phyloP scores from a whole-genome alignment of 30 jellyfish, hydroid and myxozoan species.

The Aurelia sp. region DNA sequence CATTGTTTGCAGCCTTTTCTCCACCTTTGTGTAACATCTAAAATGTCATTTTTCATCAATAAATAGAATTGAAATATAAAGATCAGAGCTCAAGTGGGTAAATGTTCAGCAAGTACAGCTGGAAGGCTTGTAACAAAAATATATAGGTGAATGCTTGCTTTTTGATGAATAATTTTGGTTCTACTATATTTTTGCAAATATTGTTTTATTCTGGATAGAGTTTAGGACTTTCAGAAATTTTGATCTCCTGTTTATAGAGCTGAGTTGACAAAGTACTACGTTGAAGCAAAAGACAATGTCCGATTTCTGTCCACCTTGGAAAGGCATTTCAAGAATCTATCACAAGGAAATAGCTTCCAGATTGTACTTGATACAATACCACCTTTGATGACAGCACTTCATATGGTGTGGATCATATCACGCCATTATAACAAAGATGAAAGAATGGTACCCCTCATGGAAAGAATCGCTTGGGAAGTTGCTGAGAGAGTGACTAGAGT shows the following conservation, averaged over 20 bases:
- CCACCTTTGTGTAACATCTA: no score
- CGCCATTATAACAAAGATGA: conserved; percentile 98
- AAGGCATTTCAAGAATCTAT: conserved; percentile 91
- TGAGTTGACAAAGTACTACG: conserved; percentile 88
- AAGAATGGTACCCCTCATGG: conserved; percentile 99
- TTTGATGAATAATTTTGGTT: no score
- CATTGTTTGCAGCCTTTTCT: no score
- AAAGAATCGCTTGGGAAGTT: conserved; percentile 98
- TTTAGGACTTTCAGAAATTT: no score
- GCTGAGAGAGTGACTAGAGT: conserved; percentile 94
- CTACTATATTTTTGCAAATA: no score
- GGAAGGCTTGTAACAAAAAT: no score
- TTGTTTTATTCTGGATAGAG: no score
- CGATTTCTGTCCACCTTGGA: conserved; percentile 95
- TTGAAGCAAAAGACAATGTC: conserved; percentile 97
- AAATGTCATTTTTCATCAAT: no score
- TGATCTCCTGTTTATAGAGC: conserved; percentile 37
- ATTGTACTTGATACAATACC: conserved; percentile 94
- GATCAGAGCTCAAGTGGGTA: no score
- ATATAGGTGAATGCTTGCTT: no score
- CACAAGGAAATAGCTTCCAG: conserved; percentile 96
- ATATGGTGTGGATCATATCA: conserved; percentile 98
- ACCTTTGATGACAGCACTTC: conserved; percentile 94
- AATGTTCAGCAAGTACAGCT: no score
- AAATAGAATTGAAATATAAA: no score